Percentiles rank a stretch among this genome's conserved stretches.
Evolutionary conservation across 2,797 vertebrate genomes (phyloP).

Genomic region (Coregonus ussuriensis): DNA sequence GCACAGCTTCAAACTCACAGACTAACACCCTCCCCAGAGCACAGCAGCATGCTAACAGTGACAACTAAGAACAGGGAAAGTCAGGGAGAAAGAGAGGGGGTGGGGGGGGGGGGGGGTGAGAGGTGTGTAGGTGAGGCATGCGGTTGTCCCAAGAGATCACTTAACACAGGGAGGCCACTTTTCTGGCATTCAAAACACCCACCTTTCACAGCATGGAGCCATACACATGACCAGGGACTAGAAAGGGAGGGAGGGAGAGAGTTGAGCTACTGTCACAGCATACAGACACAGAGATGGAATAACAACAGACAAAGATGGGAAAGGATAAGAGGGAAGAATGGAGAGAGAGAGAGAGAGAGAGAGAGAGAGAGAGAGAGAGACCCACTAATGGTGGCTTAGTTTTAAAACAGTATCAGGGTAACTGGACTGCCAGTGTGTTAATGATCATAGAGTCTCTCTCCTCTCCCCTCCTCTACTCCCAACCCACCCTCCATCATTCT

Average conservation of each 20-base stretch:
- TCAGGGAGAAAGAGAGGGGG: background rate
- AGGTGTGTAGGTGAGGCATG: too few relatives aligned
- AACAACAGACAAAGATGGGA: background rate
- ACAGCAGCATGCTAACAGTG: background rate
- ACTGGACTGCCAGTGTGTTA: too few relatives aligned
- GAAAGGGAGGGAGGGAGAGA: background rate
- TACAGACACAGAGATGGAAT: background rate
- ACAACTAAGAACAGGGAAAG: background rate
- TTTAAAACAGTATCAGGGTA: too few relatives aligned
- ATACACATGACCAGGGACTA: background rate
- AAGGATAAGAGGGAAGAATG: too few relatives aligned
- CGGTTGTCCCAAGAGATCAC: background rate
- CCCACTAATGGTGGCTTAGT: too few relatives aligned
- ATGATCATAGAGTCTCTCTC: background rate
- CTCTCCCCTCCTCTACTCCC: too few relatives aligned
- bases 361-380: too few relatives aligned
- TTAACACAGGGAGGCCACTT: background rate
- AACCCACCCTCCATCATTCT: too few relatives aligned
- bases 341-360: too few relatives aligned
- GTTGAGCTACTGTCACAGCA: background rate
- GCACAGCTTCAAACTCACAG: conserved; percentile 24
- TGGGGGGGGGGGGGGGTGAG: background rate
- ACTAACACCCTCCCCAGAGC: background rate
- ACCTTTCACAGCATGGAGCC: background rate
- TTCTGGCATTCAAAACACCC: background rate